Evolutionary conservation across 2,888 invertebrate species (phyloP).

Genomic region (Oxyteleia sp.): DNA sequence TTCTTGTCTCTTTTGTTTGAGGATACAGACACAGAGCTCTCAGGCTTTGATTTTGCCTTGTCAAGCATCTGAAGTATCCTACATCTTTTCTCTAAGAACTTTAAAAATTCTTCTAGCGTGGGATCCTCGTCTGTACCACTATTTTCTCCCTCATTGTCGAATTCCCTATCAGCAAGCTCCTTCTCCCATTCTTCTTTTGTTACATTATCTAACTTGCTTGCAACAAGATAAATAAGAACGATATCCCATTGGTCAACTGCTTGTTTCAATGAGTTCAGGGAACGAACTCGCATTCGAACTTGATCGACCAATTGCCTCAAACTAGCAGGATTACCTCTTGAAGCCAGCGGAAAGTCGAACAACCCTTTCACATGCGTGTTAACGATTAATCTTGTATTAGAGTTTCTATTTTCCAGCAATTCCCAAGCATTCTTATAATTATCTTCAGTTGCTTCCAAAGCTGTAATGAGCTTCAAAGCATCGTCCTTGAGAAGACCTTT

Average conservation of each 20-base stretch:
- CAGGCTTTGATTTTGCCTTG: not conserved
- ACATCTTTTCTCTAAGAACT: slow-evolving; percentile 17
- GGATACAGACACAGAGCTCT: not conserved
- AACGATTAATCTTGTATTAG: slow-evolving; percentile 23
- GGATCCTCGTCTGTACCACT: not conserved
- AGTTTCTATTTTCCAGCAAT: slow-evolving; percentile 24
- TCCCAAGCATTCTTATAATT: slow-evolving; percentile 43
- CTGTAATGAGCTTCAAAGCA: slow-evolving; percentile 19
- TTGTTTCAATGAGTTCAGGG: slow-evolving; percentile 22
- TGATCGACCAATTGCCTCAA: slow-evolving; percentile 42
- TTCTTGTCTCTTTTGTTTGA: slow-evolving; percentile 10
- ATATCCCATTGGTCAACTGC: slow-evolving; percentile 33
- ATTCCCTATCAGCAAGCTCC: slow-evolving; percentile 6
- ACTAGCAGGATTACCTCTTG: slow-evolving; percentile 7
- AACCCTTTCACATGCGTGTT: slow-evolving; percentile 40
- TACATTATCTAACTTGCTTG: slow-evolving; percentile 26
- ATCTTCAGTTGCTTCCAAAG: slow-evolving; percentile 20
- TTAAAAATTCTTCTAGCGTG: slow-evolving; percentile 9
- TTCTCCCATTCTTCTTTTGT: slow-evolving; percentile 43
- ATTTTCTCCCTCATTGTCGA: not conserved
- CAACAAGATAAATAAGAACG: slow-evolving; percentile 26
- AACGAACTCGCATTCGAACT: slow-evolving; percentile 22
- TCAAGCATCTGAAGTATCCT: slow-evolving; percentile 14
- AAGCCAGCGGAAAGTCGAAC: slow-evolving; percentile 13
- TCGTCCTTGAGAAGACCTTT: slow-evolving; percentile 17